phyloP scores from a whole-genome alignment of 2,888 invertebrate genomes.

The Tipula vernalis region DNA sequence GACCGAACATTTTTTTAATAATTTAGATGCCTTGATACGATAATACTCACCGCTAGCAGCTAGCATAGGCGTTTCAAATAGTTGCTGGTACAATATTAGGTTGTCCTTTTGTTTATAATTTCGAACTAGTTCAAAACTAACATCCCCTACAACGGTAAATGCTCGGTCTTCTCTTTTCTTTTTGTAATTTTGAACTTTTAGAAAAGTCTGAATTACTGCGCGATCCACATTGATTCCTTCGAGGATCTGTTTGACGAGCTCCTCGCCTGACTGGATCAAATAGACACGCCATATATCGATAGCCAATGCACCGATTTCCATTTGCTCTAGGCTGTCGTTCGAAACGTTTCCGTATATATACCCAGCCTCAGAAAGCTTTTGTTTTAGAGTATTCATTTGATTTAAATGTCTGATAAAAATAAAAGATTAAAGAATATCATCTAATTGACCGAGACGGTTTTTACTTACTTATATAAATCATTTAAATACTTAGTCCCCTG shows the following conservation, averaged over 20 bases:
- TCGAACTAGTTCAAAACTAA: no score
- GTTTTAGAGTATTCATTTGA: constrained; percentile 86
- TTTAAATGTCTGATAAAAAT: constrained; percentile 52
- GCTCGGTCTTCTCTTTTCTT: no score
- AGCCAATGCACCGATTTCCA: constrained; percentile 74
- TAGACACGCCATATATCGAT: constrained; percentile 71
- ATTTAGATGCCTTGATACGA: constrained; percentile 61
- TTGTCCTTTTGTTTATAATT: constrained; percentile 72
- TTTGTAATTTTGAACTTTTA: no score
- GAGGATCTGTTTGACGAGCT: constrained; percentile 67
- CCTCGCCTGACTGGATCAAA: constrained; percentile 64
- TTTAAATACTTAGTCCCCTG: constrained; percentile 83
- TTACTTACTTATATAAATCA: constrained; percentile 61
- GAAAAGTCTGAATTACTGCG: no score
- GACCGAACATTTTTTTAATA: constrained; percentile 69
- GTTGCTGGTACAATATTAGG: constrained; percentile 69
- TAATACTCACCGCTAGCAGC: constrained; percentile 72
- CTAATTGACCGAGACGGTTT: constrained; percentile 9
- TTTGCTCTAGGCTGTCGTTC: constrained; percentile 53
- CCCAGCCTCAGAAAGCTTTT: constrained; percentile 85
- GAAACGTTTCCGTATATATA: constrained; percentile 66
- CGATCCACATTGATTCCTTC: constrained; percentile 71
- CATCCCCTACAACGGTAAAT: no score
- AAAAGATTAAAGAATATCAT: neutral
- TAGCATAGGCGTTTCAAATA: constrained; percentile 76